These are phyloP conservation scores for Lasioglossum leucozonium DNA, from an alignment of 2,888 invertebrate genomes.

Conservation along the genomic window DNA sequence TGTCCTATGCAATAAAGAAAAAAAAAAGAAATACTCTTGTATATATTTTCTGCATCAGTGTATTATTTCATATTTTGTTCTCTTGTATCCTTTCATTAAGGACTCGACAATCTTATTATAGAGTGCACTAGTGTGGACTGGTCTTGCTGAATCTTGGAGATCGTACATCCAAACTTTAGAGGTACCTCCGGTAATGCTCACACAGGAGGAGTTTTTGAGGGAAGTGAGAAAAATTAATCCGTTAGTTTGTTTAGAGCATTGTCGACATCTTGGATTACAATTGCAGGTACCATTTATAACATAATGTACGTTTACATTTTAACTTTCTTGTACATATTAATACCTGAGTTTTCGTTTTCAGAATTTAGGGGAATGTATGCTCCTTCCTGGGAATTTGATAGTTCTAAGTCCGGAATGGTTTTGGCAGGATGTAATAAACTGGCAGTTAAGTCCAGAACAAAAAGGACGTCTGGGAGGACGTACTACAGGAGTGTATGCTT, in stretches of 20 bases:
- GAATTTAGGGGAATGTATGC: slow-evolving; percentile 87
- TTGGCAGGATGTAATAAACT: slow-evolving; percentile 88
- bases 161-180: slow-evolving; percentile 79
- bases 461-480: slow-evolving; percentile 84
- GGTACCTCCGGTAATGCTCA: slow-evolving; percentile 80
- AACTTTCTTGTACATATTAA: neutral
- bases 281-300: slow-evolving; percentile 73
- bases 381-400: slow-evolving; percentile 87
- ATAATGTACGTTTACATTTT: neutral
- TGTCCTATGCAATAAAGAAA: slow-evolving; percentile 67
- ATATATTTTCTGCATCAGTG: slow-evolving; percentile 73
- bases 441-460: slow-evolving; percentile 87
- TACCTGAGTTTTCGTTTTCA: slow-evolving; percentile 68
- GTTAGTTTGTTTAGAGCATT: slow-evolving; percentile 81
- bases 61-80: slow-evolving; percentile 55
- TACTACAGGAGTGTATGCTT: slow-evolving; percentile 89
- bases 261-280: slow-evolving; percentile 80
- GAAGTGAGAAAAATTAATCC: slow-evolving; percentile 83
- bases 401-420: slow-evolving; percentile 89
- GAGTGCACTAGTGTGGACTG: slow-evolving; percentile 82
- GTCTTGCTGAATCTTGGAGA: slow-evolving; percentile 82
- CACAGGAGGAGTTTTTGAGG: slow-evolving; percentile 78
- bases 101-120: slow-evolving; percentile 73
- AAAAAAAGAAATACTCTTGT: slow-evolving; percentile 65
- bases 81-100: slow-evolving; percentile 42